Percentiles rank a stretch among this genome's conserved stretches.
phyloP scores from a whole-genome alignment of 2,113 vertebrate species.

The Antechinus stuartii region DNA sequence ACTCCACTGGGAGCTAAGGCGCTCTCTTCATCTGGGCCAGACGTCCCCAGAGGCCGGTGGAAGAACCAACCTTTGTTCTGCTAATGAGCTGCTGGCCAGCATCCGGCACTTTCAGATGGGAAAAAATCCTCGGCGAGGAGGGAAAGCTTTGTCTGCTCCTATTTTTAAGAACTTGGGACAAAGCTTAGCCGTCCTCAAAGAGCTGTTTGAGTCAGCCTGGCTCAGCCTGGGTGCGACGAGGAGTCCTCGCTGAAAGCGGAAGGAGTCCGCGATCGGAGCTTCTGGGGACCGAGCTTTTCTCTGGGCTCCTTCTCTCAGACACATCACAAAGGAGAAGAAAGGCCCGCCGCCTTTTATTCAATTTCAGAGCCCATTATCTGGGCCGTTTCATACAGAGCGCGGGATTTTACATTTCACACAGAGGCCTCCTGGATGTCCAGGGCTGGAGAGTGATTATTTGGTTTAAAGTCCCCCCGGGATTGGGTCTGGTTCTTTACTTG shows the following conservation, averaged over 20 bases:
- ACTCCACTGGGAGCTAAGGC: background rate
- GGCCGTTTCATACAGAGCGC: constrained; percentile 81
- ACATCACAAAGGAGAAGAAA: constrained; percentile 81
- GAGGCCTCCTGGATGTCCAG: constrained; percentile 72
- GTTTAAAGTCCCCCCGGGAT: constrained; percentile 77
- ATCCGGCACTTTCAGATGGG: constrained; percentile 48
- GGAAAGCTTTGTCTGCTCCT: constrained; percentile 59
- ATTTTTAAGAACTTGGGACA: constrained; percentile 71
- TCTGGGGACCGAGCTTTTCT: constrained; percentile 79
- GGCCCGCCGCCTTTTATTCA: constrained; percentile 81
- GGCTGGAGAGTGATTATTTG: constrained; percentile 80
- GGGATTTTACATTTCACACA: constrained; percentile 82
- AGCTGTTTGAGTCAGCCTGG: constrained; percentile 76
- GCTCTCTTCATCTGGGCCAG: constrained; percentile 3
- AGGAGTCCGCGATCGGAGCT: constrained; percentile 68
- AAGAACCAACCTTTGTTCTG: constrained; percentile 66
- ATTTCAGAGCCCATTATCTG: constrained; percentile 81
- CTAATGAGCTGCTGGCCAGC: constrained; percentile 70
- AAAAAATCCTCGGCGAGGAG: constrained; percentile 57
- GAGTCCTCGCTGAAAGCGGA: constrained; percentile 79
- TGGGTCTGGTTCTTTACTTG: constrained; percentile 73
- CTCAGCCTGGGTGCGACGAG: constrained; percentile 75
- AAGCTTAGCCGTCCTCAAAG: constrained; percentile 72
- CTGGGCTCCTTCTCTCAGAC: constrained; percentile 74
- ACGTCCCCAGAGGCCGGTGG: constrained; percentile 48